Percentiles rank a stretch among this genome's conserved stretches.
Evolutionary conservation across 2,113 vertebrate genomes (phyloP).

Genomic region (Rutilus rutilus): DNA sequence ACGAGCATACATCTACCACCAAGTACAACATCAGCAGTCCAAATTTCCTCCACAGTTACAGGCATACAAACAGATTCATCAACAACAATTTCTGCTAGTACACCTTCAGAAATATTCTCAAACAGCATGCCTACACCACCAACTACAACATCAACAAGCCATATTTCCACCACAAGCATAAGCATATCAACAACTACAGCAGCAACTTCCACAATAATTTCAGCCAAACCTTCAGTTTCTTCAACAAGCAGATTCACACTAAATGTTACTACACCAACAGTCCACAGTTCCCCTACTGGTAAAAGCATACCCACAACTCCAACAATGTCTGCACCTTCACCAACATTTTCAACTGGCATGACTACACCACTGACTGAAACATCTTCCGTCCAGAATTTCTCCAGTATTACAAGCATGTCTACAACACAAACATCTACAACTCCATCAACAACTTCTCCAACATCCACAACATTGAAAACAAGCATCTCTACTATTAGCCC

Average conservation of each 20-base stretch:
- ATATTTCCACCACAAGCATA: neutral
- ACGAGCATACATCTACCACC: neutral
- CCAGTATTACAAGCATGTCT: neutral
- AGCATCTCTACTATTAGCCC: neutral
- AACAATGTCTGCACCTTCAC: slow-evolving; percentile 6
- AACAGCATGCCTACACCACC: neutral
- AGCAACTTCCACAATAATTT: neutral
- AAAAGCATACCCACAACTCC: neutral
- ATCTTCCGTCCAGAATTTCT: neutral
- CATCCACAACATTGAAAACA: neutral
- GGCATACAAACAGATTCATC: neutral
- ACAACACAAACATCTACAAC: neutral
- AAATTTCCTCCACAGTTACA: neutral
- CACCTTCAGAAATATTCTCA: neutral
- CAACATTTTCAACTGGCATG: neutral
- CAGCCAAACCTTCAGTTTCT: neutral
- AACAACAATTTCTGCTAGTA: neutral
- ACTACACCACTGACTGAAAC: neutral
- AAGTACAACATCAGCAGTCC: neutral
- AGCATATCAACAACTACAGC: too few species aligned
- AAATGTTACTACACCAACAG: neutral
- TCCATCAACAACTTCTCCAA: neutral
- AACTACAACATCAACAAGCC: neutral
- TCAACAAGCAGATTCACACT: neutral
- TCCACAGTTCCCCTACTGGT: neutral